These are phyloP conservation scores for Griposia aprilina DNA, from an alignment of 2,888 invertebrate species.

Conservation along the genomic window DNA sequence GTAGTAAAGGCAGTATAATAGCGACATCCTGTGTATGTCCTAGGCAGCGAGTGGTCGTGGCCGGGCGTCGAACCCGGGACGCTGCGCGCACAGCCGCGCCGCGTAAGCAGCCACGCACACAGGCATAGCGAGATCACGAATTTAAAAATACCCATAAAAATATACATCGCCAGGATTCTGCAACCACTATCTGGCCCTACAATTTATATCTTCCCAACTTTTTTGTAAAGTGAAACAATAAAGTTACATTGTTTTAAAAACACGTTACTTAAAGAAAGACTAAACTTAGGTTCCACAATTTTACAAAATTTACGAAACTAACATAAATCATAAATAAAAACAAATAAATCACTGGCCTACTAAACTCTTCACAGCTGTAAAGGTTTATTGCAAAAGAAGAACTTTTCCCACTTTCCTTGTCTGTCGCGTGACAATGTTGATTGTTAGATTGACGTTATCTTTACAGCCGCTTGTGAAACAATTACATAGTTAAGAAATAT, in stretches of 20 bases:
- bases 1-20: conserved; percentile 72
- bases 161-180: conserved; percentile 32
- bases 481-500: conserved; percentile 22
- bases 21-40: conserved; percentile 86
- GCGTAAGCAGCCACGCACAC: conserved; percentile 64
- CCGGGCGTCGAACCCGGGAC: conserved; percentile 87
- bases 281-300: neutral
- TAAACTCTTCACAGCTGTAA: conserved; percentile 8
- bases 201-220: neutral
- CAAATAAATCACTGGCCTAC: neutral
- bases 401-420: conserved; percentile 28
- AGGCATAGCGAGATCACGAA: conserved; percentile 56
- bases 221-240: conserved; percentile 9
- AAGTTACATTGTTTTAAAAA: conserved; percentile 14
- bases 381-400: conserved; percentile 22
- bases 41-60: conserved; percentile 76
- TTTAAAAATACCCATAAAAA: conserved; percentile 61
- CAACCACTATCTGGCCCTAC: conserved; percentile 24
- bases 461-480: conserved; percentile 24
- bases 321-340: neutral
- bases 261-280: neutral
- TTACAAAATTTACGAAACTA: neutral
- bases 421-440: conserved; percentile 14
- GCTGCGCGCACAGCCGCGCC: conserved; percentile 66
- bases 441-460: conserved; percentile 9